Conservation (phyloP, 92 coral and sea anemone genomes). For the Plumapathes pennacea region DNA sequence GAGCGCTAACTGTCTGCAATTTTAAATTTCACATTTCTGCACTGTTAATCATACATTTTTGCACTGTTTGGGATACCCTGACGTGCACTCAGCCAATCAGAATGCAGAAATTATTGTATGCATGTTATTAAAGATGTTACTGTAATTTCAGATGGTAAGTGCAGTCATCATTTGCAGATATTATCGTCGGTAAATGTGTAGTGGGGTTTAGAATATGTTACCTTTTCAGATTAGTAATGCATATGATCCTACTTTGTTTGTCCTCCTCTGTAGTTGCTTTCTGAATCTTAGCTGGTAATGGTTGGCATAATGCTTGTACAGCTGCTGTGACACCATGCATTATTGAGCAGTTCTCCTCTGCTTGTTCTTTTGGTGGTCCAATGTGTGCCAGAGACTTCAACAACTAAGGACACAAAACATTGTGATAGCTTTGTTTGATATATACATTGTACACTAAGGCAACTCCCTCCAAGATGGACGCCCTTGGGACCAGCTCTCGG, state of each 20-base stretch:
- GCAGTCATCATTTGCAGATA: too few species aligned
- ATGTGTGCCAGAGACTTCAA: constrained; percentile 82
- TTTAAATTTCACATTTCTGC: too few species aligned
- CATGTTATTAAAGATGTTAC: too few species aligned
- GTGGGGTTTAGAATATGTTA: constrained; percentile 1
- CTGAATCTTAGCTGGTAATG: constrained; percentile 46
- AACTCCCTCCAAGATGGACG: too few species aligned
- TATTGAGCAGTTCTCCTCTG: constrained; percentile 68
- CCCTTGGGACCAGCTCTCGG: too few species aligned
- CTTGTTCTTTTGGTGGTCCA: constrained; percentile 73
- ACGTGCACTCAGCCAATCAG: too few species aligned
- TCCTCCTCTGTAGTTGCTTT: constrained; percentile 38
- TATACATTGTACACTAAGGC: background rate
- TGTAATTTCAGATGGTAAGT: too few species aligned
- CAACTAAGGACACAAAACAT: constrained; percentile 33
- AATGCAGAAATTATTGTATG: too few species aligned
- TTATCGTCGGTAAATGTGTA: too few species aligned
- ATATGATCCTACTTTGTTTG: constrained; percentile 71
- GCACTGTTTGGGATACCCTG: too few species aligned
- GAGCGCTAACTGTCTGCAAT: too few species aligned
- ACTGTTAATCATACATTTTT: too few species aligned
- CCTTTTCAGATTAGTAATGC: constrained; percentile 85
- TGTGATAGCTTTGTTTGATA: background rate
- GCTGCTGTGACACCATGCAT: constrained; percentile 81
- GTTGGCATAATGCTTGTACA: constrained; percentile 76